Percentiles rank a stretch among this genome's conserved stretches.
These are phyloP conservation scores for Phenganax stokvisi DNA, from an alignment of 92 coral and sea anemone genomes.

Conservation along the genomic window DNA sequence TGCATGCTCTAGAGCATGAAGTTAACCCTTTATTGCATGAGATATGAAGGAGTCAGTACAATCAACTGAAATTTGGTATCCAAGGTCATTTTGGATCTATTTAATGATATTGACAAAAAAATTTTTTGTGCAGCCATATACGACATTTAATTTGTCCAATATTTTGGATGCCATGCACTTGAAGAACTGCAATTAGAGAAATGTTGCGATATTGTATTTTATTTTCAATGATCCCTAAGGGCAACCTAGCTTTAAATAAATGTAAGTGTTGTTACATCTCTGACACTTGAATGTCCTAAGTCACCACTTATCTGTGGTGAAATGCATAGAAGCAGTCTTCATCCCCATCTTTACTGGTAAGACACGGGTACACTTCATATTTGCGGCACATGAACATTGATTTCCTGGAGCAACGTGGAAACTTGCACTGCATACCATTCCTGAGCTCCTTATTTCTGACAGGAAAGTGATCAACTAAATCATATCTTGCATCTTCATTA, in stretches of 20 bases:
- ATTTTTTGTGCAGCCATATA: too few relatives aligned
- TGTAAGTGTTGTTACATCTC: neutral
- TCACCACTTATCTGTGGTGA: neutral
- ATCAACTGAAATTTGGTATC: constrained; percentile 4
- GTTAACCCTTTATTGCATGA: constrained; percentile 10
- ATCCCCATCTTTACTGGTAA: constrained; percentile 5
- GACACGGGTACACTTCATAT: constrained; percentile 6
- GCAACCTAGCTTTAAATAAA: neutral
- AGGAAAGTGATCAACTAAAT: neutral
- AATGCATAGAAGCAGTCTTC: constrained; percentile 24
- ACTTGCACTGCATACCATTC: neutral
- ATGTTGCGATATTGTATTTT: neutral
- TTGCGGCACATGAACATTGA: constrained; percentile 14
- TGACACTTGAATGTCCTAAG: neutral
- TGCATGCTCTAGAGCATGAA: too few relatives aligned
- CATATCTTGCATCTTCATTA: neutral
- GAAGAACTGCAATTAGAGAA: neutral
- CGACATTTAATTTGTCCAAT: constrained; percentile 4
- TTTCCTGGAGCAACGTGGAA: neutral
- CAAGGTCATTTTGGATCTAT: neutral
- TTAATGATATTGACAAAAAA: too few relatives aligned
- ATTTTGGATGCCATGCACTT: neutral
- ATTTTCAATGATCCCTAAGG: too few relatives aligned
- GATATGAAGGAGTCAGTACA: neutral
- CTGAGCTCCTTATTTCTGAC: neutral